Percentiles rank a stretch among this genome's conserved stretches.
Conservation (phyloP, 2,797 vertebrate genomes). For the Rhinophrynus dorsalis region DNA sequence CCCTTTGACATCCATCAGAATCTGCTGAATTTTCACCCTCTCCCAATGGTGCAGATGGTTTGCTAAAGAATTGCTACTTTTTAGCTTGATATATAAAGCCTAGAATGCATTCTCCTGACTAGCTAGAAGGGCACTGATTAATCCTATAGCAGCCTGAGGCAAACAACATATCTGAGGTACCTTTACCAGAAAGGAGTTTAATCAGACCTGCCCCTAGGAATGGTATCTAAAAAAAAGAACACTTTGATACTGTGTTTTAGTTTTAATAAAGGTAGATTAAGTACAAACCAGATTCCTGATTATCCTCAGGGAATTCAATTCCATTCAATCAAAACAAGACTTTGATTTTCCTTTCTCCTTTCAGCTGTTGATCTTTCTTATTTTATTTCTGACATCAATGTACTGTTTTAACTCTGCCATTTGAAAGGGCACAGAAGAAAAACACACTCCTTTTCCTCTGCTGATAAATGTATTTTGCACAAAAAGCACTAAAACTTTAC, state of each 20-base stretch:
- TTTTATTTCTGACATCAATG: conserved; percentile 18
- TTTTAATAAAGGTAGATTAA: conserved; percentile 3
- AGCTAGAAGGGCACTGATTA: not conserved
- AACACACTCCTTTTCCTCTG: not conserved
- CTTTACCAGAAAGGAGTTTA: not conserved
- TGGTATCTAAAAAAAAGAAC: not conserved
- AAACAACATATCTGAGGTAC: not conserved
- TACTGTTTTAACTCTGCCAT: conserved; percentile 2
- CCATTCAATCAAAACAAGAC: conserved; percentile 10
- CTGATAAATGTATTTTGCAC: conserved; percentile 4
- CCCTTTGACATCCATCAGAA: too few species aligned
- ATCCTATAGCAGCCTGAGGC: not conserved
- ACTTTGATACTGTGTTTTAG: not conserved
- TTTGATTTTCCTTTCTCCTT: conserved; percentile 24
- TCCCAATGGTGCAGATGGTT: too few species aligned
- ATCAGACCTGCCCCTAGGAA: not conserved
- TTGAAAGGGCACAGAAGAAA: not conserved
- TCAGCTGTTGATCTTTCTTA: conserved; percentile 28
- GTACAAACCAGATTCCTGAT: conserved; percentile 5
- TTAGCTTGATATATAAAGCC: too few species aligned
- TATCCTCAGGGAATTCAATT: conserved; percentile 10
- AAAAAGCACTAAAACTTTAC: too few species aligned
- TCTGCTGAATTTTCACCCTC: too few species aligned
- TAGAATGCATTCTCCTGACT: too few species aligned
- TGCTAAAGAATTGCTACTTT: too few species aligned